Conservation (phyloP, 2,888 invertebrate genomes). For the Clusia tigrina region DNA sequence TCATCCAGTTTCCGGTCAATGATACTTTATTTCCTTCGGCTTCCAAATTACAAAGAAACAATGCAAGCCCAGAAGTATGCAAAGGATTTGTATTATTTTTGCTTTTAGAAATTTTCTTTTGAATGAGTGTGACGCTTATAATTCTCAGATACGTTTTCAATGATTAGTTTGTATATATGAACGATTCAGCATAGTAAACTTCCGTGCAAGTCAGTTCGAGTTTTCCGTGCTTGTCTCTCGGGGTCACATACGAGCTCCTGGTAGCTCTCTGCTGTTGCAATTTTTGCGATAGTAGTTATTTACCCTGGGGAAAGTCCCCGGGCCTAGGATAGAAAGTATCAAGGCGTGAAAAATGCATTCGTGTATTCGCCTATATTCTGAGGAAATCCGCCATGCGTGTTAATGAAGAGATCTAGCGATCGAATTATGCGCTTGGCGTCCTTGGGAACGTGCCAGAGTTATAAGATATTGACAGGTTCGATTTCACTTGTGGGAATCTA, state of each 20-base stretch:
- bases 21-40: too few relatives aligned
- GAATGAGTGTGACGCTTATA: too few relatives aligned
- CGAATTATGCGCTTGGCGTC: slow-evolving; percentile 56
- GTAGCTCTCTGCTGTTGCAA: slow-evolving; percentile 60
- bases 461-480: slow-evolving; percentile 58
- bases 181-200: slow-evolving; percentile 25
- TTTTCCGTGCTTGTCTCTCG: slow-evolving; percentile 63
- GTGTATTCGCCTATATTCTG: slow-evolving; percentile 56
- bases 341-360: slow-evolving; percentile 52
- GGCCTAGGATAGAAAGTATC: slow-evolving; percentile 65
- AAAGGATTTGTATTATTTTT: slow-evolving; percentile 19
- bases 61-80: slow-evolving; percentile 27
- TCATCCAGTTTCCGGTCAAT: too few relatives aligned
- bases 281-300: too few relatives aligned
- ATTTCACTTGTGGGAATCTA: slow-evolving; percentile 17
- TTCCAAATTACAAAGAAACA: too few relatives aligned
- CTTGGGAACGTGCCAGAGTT: slow-evolving; percentile 62
- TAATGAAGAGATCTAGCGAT: slow-evolving; percentile 46
- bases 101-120: slow-evolving; percentile 14
- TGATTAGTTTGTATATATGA: slow-evolving; percentile 28
- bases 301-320: slow-evolving; percentile 65
- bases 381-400: slow-evolving; percentile 55
- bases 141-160: slow-evolving; percentile 49
- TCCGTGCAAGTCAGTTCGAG: slow-evolving; percentile 41
- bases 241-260: slow-evolving; percentile 63